phyloP scores from a whole-genome alignment of 2,888 invertebrate species.

The Pristionchus mayeri region DNA sequence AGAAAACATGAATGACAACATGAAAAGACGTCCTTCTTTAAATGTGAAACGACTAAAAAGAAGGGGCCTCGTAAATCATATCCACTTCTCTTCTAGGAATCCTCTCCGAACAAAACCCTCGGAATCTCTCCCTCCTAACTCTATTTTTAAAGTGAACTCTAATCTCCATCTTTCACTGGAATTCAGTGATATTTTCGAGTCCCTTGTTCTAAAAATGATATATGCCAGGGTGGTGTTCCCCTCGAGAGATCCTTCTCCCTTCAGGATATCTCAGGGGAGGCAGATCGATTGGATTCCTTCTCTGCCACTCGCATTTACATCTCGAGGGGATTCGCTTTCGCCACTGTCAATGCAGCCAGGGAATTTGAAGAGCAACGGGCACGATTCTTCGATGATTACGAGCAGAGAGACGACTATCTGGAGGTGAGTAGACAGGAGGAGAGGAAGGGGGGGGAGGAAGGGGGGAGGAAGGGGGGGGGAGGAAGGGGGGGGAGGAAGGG shows the following conservation, averaged over 20 bases:
- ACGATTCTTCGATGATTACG: constrained; percentile 86
- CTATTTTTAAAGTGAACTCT: background rate
- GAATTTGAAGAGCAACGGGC: constrained; percentile 89
- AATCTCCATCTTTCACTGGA: no score
- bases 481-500: no score
- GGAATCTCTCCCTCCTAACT: background rate
- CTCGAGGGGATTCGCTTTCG: constrained; percentile 80
- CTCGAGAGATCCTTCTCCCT: no score
- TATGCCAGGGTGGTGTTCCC: no score
- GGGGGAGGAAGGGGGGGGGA: no score
- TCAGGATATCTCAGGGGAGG: constrained; percentile 84
- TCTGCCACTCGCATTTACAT: constrained; percentile 86
- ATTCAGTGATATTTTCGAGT: no score
- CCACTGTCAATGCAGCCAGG: constrained; percentile 76
- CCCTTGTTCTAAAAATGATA: no score
- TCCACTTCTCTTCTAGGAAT: background rate
- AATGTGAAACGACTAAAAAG: background rate
- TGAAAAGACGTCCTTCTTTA: no score
- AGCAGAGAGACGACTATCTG: constrained; percentile 88
- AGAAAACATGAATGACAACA: background rate
- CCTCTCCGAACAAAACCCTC: background rate
- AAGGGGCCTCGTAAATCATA: background rate
- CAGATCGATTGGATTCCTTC: constrained; percentile 83
- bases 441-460: no score
- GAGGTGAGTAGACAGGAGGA: no score